Base-by-base conservation (phyloP, 1,140 invertebrate genomes). In the Drosophila orosa region DNA sequence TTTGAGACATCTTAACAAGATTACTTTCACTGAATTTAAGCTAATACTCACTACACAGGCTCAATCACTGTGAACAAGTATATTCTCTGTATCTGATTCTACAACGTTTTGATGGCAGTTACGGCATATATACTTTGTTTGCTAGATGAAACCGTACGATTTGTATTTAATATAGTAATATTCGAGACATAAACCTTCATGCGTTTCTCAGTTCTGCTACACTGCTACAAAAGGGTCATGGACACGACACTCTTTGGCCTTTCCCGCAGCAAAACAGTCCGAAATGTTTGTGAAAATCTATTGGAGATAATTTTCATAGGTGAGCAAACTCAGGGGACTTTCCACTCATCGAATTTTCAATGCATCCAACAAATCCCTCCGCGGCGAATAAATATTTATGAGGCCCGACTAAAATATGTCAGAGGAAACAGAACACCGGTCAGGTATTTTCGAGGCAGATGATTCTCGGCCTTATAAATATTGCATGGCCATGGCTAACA, bases 1-100 rank as follows among this genome's bases (percentile, higher is more conserved):
- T 98, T 71, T 98, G 93, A 83, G 96, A 94, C 96, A 97, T 97
- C 91, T 91, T 42, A 6, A 1, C 2, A 5, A 10, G 9, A 12
- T 42, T 8, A 24, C 3, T 44, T 22, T 19, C 12, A 19, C 12
- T 22, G 5, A 22, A 44, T 44, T 44, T 44, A 5, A 22, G 42
- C 13, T 44, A 15, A 5, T 44, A 42, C 39, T 42, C 39, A 42
- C 39, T 19, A 42, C 3, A 1, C 25, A 27, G 25, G 9, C 12
- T 19, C 17, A 42, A 19, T 19, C 17, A 40, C 8, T 39, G 3
- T 3, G 8, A 3, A 9, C n/a, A 17, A 39, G 8, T 39, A 1
- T 17, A 39, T n/a, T 7, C 7, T 39, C 3, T n/a, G 37, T 17
- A 19, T 5, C 4, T 19, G 1, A 12, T 12, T 2, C 39, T 2